A percentile compares a stretch with the other conserved stretches of the same genome.
phyloP scores from a whole-genome alignment of 2,797 vertebrate species.

The Cryptoblepharus egeriae region DNA sequence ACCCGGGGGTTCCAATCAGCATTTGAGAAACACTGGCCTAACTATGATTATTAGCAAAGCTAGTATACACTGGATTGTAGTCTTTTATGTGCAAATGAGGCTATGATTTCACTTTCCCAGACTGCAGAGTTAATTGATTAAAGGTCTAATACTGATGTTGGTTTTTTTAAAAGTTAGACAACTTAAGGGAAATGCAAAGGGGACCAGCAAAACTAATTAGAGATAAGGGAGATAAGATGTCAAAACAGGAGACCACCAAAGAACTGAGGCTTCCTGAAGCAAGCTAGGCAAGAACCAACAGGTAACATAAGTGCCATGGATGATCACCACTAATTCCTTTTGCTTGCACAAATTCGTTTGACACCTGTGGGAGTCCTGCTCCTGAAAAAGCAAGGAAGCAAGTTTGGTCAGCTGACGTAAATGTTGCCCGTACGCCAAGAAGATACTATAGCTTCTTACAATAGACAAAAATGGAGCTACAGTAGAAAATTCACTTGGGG shows the following conservation, averaged over 20 bases:
- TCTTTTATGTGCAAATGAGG: conserved; percentile 54
- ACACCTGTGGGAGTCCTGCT: conserved; percentile 15
- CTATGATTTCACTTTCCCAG: conserved; percentile 52
- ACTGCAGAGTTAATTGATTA: conserved; percentile 70
- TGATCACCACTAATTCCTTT: conserved; percentile 5
- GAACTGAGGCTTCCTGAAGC: conserved; percentile 47
- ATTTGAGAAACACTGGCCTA: neutral
- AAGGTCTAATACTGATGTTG: conserved; percentile 60
- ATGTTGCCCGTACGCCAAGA: neutral
- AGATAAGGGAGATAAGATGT: conserved; percentile 73
- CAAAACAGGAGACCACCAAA: conserved; percentile 75
- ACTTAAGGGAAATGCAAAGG: conserved; percentile 65
- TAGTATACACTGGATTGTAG: conserved; percentile 41
- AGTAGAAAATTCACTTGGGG: neutral
- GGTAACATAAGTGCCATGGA: conserved; percentile 47
- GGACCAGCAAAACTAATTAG: conserved; percentile 70
- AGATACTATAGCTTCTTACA: neutral
- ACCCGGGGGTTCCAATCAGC: no score
- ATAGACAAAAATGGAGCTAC: accelerated
- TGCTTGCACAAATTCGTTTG: conserved; percentile 24
- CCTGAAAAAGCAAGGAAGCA: neutral
- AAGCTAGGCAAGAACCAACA: conserved; percentile 31
- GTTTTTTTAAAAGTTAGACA: conserved; percentile 43
- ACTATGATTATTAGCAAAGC: conserved; percentile 51
- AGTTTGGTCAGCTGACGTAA: neutral